A percentile compares a stretch with the other conserved stretches of the same genome.
Evolutionary conservation across 2,113 vertebrate genomes (phyloP).

Genomic region (Symphodus melops): DNA sequence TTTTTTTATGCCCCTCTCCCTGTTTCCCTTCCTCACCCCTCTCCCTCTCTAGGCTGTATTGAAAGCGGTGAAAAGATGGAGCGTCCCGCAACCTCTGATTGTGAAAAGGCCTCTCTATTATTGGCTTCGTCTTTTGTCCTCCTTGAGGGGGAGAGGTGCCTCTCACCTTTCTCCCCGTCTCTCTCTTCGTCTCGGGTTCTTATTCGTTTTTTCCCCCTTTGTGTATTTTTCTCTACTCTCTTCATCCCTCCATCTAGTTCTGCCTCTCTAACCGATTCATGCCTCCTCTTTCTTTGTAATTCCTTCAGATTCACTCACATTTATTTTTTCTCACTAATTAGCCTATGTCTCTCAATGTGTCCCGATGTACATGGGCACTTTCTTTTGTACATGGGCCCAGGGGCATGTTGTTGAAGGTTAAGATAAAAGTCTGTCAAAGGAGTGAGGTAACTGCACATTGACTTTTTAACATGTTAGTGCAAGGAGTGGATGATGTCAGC

Average conservation of each 20-base stretch:
- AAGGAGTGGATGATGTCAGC: slow-evolving; percentile 18
- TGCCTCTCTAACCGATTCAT: slow-evolving; percentile 3
- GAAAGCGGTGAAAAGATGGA: slow-evolving; percentile 72
- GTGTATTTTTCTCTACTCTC: slow-evolving; percentile 26
- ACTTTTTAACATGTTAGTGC: slow-evolving; percentile 34
- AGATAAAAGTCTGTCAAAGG: slow-evolving; percentile 27
- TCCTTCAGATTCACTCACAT: slow-evolving; percentile 6
- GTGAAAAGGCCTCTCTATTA: slow-evolving; percentile 82
- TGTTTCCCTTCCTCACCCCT: slow-evolving; percentile 53
- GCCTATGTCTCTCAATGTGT: slow-evolving; percentile 4
- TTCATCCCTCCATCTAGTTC: slow-evolving; percentile 21
- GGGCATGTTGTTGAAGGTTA: slow-evolving; percentile 22
- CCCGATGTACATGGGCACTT: not conserved
- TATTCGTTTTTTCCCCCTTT: slow-evolving; percentile 48
- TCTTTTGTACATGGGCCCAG: not conserved
- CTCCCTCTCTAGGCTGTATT: slow-evolving; percentile 64
- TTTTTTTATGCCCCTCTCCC: slow-evolving; percentile 56
- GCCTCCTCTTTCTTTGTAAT: slow-evolving; percentile 20
- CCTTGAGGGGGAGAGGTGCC: slow-evolving; percentile 70
- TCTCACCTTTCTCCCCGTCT: slow-evolving; percentile 70
- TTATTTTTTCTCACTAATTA: not conserved
- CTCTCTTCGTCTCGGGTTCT: slow-evolving; percentile 41
- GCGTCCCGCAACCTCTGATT: slow-evolving; percentile 70
- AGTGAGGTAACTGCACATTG: slow-evolving; percentile 33
- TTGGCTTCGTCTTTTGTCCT: slow-evolving; percentile 79